phyloP scores from a whole-genome alignment of 2,797 vertebrate genomes.

The Sylvilagus floridanus region DNA sequence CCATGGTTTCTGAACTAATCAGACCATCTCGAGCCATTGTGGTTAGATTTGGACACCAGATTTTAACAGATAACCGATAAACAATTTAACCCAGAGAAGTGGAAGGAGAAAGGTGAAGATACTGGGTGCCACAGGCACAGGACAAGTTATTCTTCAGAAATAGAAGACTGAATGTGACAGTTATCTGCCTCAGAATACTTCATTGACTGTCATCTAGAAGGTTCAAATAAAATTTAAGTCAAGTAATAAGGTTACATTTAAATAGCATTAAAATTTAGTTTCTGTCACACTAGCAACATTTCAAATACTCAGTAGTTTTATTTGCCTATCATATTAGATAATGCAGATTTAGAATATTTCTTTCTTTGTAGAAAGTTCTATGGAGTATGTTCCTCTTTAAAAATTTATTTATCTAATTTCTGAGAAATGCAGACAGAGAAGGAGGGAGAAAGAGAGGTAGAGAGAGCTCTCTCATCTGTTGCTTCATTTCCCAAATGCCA shows the following conservation, averaged over 20 bases:
- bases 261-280: not conserved
- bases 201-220: not conserved
- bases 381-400: not conserved
- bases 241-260: not conserved
- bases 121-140: not conserved
- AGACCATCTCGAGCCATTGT: not conserved
- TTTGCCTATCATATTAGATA: not conserved
- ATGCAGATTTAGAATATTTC: not conserved
- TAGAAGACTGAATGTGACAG: not conserved
- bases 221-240: not conserved
- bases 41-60: not conserved
- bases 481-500: no score
- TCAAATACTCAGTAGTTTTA: not conserved
- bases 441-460: no score
- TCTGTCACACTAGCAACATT: not conserved
- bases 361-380: not conserved
- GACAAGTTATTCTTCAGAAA: not conserved
- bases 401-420: no score
- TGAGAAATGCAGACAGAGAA: no score
- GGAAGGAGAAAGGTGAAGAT: not conserved
- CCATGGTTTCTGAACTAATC: not conserved
- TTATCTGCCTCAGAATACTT: not conserved
- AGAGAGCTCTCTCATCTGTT: no score
- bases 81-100: not conserved
- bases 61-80: slow-evolving; percentile 21